Conservation (phyloP, 2,888 invertebrate species). For the Caenorhabditis japonica region DNA sequence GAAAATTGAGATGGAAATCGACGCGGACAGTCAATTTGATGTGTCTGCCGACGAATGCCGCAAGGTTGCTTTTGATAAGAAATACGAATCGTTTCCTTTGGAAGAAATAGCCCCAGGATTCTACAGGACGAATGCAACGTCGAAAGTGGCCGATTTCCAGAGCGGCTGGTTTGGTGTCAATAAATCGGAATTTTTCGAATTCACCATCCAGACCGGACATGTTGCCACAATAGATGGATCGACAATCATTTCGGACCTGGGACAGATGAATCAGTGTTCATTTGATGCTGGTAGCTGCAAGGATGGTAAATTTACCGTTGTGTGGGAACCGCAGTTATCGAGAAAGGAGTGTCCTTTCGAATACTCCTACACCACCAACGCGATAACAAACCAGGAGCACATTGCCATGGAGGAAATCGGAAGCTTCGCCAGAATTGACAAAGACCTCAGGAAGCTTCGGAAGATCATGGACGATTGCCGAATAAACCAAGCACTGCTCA, state of each 20-base stretch:
- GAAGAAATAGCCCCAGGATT: constrained; percentile 2
- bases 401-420: constrained; percentile 2
- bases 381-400: not conserved
- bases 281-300: not conserved
- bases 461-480: not conserved
- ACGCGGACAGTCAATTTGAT: too few relatives aligned
- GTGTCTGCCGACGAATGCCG: too few relatives aligned
- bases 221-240: constrained; percentile 1
- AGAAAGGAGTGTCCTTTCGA: not conserved
- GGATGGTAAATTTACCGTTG: not conserved
- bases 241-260: not conserved
- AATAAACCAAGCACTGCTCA: not conserved
- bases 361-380: too few relatives aligned
- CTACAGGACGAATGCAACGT: not conserved
- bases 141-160: not conserved
- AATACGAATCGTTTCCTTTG: too few relatives aligned
- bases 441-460: not conserved
- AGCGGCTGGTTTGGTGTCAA: not conserved
- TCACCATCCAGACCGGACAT: not conserved
- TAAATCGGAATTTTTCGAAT: not conserved
- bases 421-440: constrained; percentile 1
- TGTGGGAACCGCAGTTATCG: not conserved
- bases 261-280: too few relatives aligned
- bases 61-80: too few relatives aligned
- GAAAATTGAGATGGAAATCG: too few relatives aligned